Conservation (phyloP, 2,113 vertebrate genomes). For the Steatornis caripensis region DNA sequence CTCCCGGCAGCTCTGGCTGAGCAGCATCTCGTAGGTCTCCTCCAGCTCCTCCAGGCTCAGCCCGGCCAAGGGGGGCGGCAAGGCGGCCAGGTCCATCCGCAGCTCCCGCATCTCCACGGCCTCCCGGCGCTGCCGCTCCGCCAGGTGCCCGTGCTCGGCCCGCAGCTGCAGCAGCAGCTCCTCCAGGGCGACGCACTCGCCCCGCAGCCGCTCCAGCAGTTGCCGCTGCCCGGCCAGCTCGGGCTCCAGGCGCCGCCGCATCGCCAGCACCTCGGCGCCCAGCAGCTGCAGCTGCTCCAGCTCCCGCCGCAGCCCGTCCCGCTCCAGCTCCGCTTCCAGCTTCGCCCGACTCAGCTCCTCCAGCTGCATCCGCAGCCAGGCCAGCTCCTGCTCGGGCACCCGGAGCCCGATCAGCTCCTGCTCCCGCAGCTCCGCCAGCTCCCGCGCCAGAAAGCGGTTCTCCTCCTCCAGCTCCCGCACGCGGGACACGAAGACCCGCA, state of each 20-base stretch:
- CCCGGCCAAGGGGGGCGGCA: constrained; percentile 59
- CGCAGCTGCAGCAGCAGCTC: constrained; percentile 76
- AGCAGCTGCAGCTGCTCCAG: constrained; percentile 47
- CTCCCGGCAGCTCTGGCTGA: constrained; percentile 81
- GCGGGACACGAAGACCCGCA: constrained; percentile 82
- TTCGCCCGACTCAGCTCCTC: constrained; percentile 45
- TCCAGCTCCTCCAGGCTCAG: constrained; percentile 77
- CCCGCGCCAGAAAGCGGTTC: constrained; percentile 72
- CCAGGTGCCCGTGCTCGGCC: constrained; percentile 73
- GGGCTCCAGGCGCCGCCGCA: constrained; percentile 66
- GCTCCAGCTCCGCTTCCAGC: constrained; percentile 52
- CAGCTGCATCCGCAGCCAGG: constrained; percentile 70
- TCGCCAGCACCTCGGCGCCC: constrained; percentile 25
- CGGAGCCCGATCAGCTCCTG: constrained; percentile 62
- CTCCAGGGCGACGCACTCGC: constrained; percentile 70
- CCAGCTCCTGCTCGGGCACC: constrained; percentile 52
- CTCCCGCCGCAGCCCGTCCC: constrained; percentile 54
- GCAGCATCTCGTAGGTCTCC: constrained; percentile 76
- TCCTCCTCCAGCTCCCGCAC: constrained; percentile 83
- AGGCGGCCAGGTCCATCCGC: constrained; percentile 53
- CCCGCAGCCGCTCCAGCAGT: constrained; percentile 60
- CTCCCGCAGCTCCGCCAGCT: constrained; percentile 58
- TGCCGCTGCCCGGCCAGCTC: constrained; percentile 75
- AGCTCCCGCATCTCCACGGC: constrained; percentile 69
- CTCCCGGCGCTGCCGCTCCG: constrained; percentile 74